A percentile compares a stretch with the other conserved stretches of the same genome.
These are phyloP conservation scores for Trematocara caparti DNA, from an alignment of 2,797 vertebrate species.

Conservation along the genomic window DNA sequence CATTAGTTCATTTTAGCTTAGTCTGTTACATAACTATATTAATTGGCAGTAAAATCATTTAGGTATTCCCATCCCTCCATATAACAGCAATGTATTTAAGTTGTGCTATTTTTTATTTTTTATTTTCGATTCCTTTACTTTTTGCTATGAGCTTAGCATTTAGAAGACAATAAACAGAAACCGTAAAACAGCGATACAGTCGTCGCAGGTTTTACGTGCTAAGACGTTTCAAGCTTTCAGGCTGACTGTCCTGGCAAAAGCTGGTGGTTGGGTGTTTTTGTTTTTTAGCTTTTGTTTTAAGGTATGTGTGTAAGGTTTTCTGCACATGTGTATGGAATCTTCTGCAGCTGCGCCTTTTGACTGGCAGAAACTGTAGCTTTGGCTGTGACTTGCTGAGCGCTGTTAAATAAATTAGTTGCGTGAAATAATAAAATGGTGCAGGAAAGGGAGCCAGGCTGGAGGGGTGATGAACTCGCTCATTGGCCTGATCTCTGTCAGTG, in stretches of 20 bases:
- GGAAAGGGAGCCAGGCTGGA: not conserved
- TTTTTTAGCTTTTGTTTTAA: not conserved
- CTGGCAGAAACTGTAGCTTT: conserved; percentile 31
- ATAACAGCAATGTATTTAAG: not conserved
- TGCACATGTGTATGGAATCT: conserved; percentile 9
- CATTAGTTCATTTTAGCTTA: not conserved
- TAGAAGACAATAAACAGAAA: not conserved
- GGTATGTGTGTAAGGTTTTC: conserved; percentile 12
- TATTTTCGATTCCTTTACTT: not conserved
- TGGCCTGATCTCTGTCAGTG: not conserved
- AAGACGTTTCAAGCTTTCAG: conserved; percentile 14
- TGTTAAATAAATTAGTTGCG: not conserved
- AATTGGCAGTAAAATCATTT: conserved; percentile 2
- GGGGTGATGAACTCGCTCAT: not conserved
- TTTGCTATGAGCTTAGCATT: conserved; percentile 18
- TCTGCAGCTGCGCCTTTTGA: conserved; percentile 31
- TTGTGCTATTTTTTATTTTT: not conserved
- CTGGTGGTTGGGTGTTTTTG: conserved; percentile 8
- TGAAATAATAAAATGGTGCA: conserved; percentile 6
- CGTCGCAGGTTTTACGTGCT: conserved; percentile 4
- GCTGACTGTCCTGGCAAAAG: not conserved
- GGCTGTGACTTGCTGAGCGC: conserved; percentile 26
- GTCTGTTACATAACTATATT: conserved; percentile 18
- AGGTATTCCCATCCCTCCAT: conserved; percentile 23
- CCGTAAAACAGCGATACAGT: not conserved